Percentiles rank a stretch among this genome's conserved stretches.
Conservation (phyloP, 2,113 vertebrate species). For the Vicugna pacos region DNA sequence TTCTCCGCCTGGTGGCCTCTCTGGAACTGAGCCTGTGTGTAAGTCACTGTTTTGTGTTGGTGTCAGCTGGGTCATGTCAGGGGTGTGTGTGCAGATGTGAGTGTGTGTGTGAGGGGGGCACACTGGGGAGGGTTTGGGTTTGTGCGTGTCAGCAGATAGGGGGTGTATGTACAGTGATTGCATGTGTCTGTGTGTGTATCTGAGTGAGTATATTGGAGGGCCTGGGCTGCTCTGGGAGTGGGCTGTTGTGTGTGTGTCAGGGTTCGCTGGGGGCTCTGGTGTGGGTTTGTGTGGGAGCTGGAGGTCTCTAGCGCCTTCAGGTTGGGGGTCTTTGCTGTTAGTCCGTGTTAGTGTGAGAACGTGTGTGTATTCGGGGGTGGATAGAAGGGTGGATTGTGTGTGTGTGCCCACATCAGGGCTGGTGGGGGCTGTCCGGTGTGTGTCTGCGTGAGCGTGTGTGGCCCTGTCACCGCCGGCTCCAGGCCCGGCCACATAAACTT, state of each 20-base stretch:
- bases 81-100: not conserved
- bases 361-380: not conserved
- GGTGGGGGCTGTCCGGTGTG: slow-evolving; percentile 36
- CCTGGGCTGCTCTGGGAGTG: not conserved
- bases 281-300: not conserved
- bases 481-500: slow-evolving; percentile 81
- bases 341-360: not conserved
- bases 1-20: not conserved
- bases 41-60: not conserved
- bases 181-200: too few relatives aligned
- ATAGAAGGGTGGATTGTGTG: not conserved
- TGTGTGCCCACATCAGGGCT: not conserved
- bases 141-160: not conserved
- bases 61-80: not conserved
- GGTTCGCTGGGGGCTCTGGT: not conserved
- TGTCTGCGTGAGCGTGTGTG: slow-evolving; percentile 77
- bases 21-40: not conserved
- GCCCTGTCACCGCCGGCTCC: slow-evolving; percentile 80
- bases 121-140: not conserved
- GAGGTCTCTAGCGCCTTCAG: not conserved
- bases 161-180: not conserved
- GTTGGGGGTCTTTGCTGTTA: not conserved
- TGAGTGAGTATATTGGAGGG: not conserved
- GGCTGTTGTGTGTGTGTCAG: not conserved
- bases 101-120: not conserved